Conservation (phyloP, 37 sponge, comb jelly and placozoan species). For the Eunapius fragilis region DNA sequence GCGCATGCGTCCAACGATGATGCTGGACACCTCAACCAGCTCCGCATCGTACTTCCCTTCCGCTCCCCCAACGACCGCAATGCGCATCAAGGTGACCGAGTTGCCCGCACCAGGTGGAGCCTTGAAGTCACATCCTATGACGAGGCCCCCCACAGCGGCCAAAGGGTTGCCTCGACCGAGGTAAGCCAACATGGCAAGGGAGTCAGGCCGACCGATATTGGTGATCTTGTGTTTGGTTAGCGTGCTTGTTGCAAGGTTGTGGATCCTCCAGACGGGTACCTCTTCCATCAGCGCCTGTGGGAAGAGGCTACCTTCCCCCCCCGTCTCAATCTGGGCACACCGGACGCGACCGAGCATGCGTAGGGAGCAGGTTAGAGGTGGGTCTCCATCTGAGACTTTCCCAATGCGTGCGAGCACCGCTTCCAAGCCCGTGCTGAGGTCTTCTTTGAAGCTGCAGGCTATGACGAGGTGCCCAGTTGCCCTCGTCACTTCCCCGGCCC, state of each 20-base stretch:
- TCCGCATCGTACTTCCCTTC: slow-evolving; percentile 26
- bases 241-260: slow-evolving; percentile 9
- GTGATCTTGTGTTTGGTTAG: background rate
- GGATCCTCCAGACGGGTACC: slow-evolving; percentile 34
- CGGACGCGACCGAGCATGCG: slow-evolving; percentile 20
- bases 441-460: slow-evolving; percentile 19
- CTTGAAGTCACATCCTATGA: slow-evolving; percentile 27
- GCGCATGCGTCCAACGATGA: slow-evolving; percentile 25
- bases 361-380: slow-evolving; percentile 18
- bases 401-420: slow-evolving; percentile 37
- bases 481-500: slow-evolving; percentile 20
- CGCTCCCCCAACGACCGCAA: background rate
- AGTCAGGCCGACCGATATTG: slow-evolving; percentile 34
- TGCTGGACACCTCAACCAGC: slow-evolving; percentile 27
- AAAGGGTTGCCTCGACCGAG: slow-evolving; percentile 24
- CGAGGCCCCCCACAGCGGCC: slow-evolving; percentile 24
- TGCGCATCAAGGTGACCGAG: slow-evolving; percentile 26
- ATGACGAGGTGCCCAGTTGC: slow-evolving; percentile 31
- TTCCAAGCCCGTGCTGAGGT: background rate
- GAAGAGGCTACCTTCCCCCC: background rate
- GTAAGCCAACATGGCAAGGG: slow-evolving; percentile 16
- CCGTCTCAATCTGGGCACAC: slow-evolving; percentile 23
- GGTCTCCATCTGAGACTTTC: slow-evolving; percentile 14
- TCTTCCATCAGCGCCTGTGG: slow-evolving; percentile 27
- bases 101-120: slow-evolving; percentile 14